Evolutionary conservation across 2,113 vertebrate genomes (phyloP).

Genomic region (Apaloderma vittatum): DNA sequence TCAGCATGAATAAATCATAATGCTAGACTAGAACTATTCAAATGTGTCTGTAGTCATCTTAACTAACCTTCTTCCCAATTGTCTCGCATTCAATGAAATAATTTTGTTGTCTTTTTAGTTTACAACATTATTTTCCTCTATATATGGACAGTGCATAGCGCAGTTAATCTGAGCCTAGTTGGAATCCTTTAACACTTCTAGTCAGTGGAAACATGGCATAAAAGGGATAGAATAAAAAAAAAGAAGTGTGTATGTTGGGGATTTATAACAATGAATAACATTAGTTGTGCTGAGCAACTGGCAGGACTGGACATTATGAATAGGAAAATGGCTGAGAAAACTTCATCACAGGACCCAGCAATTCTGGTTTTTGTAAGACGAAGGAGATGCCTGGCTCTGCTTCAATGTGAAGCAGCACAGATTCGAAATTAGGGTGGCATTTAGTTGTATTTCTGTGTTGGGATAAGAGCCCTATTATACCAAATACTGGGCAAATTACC

Average conservation of each 20-base stretch:
- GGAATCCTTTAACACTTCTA: neutral
- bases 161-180: neutral
- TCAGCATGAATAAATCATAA: neutral
- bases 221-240: neutral
- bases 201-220: neutral
- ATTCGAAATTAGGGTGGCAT: neutral
- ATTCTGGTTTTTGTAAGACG: neutral
- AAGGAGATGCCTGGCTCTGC: neutral
- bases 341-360: neutral
- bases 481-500: neutral
- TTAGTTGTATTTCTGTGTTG: neutral
- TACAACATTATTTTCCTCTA: neutral
- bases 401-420: neutral
- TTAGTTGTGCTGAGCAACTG: neutral
- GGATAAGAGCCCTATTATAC: neutral
- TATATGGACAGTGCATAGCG: neutral
- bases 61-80: neutral
- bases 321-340: neutral
- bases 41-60: neutral
- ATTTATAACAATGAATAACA: neutral
- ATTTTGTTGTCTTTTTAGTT: neutral
- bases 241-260: accelerated
- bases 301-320: neutral
- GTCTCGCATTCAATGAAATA: neutral
- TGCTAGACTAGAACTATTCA: neutral